Base-by-base conservation (phyloP, 2,888 invertebrate species). In the Parelbella ahira region DNA sequence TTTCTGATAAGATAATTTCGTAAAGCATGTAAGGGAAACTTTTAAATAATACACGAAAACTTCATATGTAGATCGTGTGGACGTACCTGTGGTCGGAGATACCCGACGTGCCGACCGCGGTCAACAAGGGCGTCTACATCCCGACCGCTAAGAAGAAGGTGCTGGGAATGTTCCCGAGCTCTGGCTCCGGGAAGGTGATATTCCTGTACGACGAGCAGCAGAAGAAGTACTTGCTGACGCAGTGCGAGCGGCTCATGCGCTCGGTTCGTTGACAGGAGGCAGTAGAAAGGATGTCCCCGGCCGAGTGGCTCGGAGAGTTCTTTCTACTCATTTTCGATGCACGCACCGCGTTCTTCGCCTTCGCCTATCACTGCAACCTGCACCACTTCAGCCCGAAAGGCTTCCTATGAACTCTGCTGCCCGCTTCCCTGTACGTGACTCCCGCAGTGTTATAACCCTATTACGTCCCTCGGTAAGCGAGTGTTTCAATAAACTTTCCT, bases 21-120 rank as follows among this genome's bases (percentile, higher is more conserved):
- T n/a, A n/a, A n/a, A n/a, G n/a, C n/a, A n/a, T n/a, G n/a, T n/a
- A n/a, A n/a, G n/a, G n/a, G n/a, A n/a, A n/a, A 15, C 15, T 15
- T 15, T 15, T 15, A n/a, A n/a, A n/a, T 15, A 15, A 15, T 15
- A 15, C 15, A 15, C 15, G 15, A 15, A 15, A 15, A 15, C 15
- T 3, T 15, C 15, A 25, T 21, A 43, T n/a, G n/a, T 68, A 93
- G 93, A 90, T 93, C 51, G 91, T 93, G 38, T 95, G 95, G 94
- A 76, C 91, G 0, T 92, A 92, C 60, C 91, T 92, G 0, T 97
- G 95, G 94, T 83, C 89, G 42, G 95, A 96, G 58, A 83, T 96
- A 6, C 90, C 90, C 28, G 90, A 91, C 33, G 82, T 90, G 18
- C 93, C 94, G 3, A 90, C 89, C 37, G 71, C 91, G 2, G 90